Percentiles rank a stretch among this genome's conserved stretches.
Conservation (phyloP, 2,888 invertebrate genomes). For the Zelleria hepariella region DNA sequence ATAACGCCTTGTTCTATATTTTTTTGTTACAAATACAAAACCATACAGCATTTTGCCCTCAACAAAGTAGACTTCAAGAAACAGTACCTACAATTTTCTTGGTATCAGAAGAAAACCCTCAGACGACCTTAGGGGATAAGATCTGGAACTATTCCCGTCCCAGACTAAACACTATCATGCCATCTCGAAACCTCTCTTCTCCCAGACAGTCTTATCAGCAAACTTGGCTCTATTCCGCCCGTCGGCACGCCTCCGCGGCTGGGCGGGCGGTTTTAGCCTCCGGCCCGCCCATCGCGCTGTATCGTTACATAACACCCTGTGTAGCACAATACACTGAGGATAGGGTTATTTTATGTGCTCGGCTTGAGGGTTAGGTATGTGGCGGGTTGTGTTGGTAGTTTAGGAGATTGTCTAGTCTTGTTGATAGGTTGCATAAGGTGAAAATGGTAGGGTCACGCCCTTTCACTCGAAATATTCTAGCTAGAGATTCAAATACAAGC, state of each 20-base stretch:
- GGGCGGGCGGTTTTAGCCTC: slow-evolving; percentile 44
- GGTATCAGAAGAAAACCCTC: too few relatives aligned
- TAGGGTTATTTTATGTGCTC: not conserved
- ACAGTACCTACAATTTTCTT: too few relatives aligned
- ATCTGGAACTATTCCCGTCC: too few relatives aligned
- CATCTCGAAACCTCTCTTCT: not conserved
- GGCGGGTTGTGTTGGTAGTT: not conserved
- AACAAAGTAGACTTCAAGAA: too few relatives aligned
- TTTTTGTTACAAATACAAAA: too few relatives aligned
- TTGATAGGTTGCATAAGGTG: not conserved
- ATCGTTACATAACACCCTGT: slow-evolving; percentile 2
- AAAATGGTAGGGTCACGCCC: too few relatives aligned
- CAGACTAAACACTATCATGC: not conserved
- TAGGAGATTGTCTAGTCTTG: not conserved
- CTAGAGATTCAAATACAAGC: too few relatives aligned
- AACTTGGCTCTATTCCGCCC: slow-evolving; percentile 4
- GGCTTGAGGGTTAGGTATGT: not conserved
- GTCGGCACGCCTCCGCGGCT: slow-evolving; percentile 24
- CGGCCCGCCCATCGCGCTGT: slow-evolving; percentile 44
- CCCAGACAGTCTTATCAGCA: not conserved
- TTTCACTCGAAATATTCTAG: too few relatives aligned
- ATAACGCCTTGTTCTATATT: too few relatives aligned
- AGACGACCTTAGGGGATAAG: too few relatives aligned
- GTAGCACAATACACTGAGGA: not conserved
- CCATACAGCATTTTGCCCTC: too few relatives aligned